Base-by-base conservation (phyloP, 2,113 vertebrate species). In the Pseudorasbora parva region DNA sequence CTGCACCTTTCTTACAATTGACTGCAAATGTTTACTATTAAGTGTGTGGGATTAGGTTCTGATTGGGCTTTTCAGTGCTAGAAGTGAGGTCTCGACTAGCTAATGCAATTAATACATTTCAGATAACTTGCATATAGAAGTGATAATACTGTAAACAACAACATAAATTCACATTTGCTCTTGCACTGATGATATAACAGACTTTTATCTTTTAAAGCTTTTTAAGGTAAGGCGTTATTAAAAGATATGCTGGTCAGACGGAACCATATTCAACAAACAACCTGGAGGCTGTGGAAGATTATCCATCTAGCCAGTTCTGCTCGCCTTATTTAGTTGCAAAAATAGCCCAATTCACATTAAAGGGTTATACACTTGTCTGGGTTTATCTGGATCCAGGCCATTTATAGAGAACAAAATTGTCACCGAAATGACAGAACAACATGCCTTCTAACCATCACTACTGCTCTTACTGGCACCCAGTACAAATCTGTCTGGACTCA, bases 351-450 rank as follows among this genome's bases (percentile, higher is more conserved):
- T 82, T 82, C 49, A 56, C 78, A 82, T 80, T 69, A 69, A 37
- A 64, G 79, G 78, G 59, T 77, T 57, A 85, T 76, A 30, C 47
- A 12, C 83, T 73, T 74, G 78, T 84, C 84, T 14, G 6, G 21
- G 74, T 71, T 81, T 75, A 82, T 84, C 43, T 75, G 37, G 56
- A 45, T 41, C n/a, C 12, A 81, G 23, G 41, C 23, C 21, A 82
- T 76, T 19, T 54, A 25, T 12, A 30, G 64, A n/a, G 45, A 30
- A 77, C 72, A 60, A 54, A 33, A 62, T 47, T 0, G 25, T 51
- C 79, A 59, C 5, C 8, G 41, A 64, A 62, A 64, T 64, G 23
- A 79, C 77, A 79, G 25, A 64, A 66, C 37, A 64, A 79, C 37
- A 78, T 78, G 77, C 41, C 77, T 64, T 43, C 57, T 47, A 79